Evolutionary conservation across 2,113 vertebrate species (phyloP).

Genomic region (Xenus cinereus): DNA sequence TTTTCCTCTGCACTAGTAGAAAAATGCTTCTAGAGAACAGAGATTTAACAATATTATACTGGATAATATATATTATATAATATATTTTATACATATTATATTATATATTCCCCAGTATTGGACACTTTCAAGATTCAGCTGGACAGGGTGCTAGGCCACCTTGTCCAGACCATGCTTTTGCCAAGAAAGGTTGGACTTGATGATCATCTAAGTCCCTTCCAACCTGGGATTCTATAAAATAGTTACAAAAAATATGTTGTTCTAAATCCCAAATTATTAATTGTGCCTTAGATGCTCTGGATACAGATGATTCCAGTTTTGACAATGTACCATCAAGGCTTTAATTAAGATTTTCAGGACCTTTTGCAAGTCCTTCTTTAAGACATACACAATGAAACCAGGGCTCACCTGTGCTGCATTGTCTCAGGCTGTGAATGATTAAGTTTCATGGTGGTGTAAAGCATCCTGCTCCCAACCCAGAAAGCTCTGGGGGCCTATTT

Average conservation of each 20-base stretch:
- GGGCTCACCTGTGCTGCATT: not conserved
- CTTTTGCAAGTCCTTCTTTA: not conserved
- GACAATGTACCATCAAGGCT: not conserved
- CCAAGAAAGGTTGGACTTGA: not conserved
- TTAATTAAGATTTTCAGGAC: not conserved
- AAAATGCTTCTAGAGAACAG: not conserved
- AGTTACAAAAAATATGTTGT: not conserved
- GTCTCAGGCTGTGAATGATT: not conserved
- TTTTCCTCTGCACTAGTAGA: not conserved
- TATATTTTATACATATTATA: too few relatives aligned
- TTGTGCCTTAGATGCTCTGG: not conserved
- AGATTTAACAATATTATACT: not conserved
- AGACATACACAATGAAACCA: not conserved
- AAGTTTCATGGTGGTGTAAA: not conserved
- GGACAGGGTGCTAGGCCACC: not conserved
- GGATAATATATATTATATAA: too few relatives aligned
- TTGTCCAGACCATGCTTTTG: not conserved
- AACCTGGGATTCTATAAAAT: not conserved
- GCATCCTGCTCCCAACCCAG: not conserved
- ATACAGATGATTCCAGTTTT: not conserved
- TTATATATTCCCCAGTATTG: not conserved
- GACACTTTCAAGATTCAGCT: not conserved
- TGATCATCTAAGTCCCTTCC: not conserved
- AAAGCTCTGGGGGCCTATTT: not conserved
- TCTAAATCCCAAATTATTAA: not conserved